Conservation (phyloP, 2,888 invertebrate genomes). For the Drosophila sordidapex region DNA sequence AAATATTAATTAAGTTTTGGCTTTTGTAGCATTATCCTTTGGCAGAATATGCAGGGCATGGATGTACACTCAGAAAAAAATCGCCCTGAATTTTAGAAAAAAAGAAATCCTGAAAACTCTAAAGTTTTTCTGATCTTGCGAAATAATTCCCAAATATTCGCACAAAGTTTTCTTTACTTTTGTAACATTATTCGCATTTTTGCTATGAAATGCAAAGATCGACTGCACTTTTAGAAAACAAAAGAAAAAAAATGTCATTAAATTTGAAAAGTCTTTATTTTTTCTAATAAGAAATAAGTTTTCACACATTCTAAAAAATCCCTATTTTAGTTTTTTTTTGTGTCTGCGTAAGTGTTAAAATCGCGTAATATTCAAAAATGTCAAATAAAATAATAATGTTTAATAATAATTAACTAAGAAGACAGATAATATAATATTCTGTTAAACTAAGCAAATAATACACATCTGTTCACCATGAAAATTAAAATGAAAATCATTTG, state of each 20-base stretch:
- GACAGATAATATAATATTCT: accelerated
- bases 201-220: neutral
- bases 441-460: neutral
- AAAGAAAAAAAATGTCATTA: too few relatives aligned
- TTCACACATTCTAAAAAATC: too few relatives aligned
- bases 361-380: too few relatives aligned
- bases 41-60: slow-evolving; percentile 34
- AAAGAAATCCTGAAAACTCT: neutral
- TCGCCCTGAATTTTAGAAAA: too few relatives aligned
- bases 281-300: too few relatives aligned
- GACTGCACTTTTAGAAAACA: too few relatives aligned
- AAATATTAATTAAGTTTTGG: slow-evolving; percentile 79
- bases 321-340: too few relatives aligned
- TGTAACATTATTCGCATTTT: neutral
- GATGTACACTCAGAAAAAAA: neutral
- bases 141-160: neutral
- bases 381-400: neutral
- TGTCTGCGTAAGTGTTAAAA: too few relatives aligned
- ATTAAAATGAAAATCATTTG: neutral
- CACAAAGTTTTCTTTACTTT: neutral
- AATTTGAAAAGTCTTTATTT: accelerated
- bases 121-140: neutral
- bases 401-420: neutral
- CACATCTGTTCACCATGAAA: neutral
- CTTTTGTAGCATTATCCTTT: slow-evolving; percentile 59